Base-by-base conservation (phyloP, 2,888 invertebrate genomes). In the Zygothrica quintamaculata region DNA sequence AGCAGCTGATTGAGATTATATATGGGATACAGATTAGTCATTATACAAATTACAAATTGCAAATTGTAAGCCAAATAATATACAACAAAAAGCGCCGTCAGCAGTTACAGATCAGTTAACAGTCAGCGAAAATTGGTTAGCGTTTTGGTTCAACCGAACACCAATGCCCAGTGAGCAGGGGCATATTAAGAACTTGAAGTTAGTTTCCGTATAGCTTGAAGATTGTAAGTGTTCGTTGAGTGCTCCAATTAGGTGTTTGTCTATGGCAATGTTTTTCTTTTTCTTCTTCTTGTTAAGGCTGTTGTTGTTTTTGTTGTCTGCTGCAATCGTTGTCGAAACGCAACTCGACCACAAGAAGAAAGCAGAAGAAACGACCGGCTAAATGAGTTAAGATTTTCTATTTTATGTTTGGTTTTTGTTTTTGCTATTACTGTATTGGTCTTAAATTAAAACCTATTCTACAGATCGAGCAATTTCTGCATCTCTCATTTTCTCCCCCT, bases 211-310 rank as follows among this genome's bases (percentile, higher is more conserved):
- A 11, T 22, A 0, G 22, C 9, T 31, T 18, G 33, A 42, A 9
- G 51, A 37, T 60, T 33, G 50, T 11, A 60, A 61, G 61, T 61
- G 29, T 29, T 60, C 61, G 60, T 61, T 60, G 51, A 61, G 42
- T 59, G 60, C 73, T 70, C 73, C 61, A 70, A 55, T 72, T 70
- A 48, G 55, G 25, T 61, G 61, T 37, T 60, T 60, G 50, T 29
- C 40, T 50, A 15, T 61, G 61, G 42, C 60, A 60, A 60, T 50
- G 42, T 36, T 29, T n/a, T n/a, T n/a, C n/a, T n/a, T n/a, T n/a
- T n/a, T n/a, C n/a, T n/a, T n/a, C n/a, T n/a, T n/a, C n/a, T n/a
- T n/a, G n/a, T n/a, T n/a, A n/a, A n/a, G n/a, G n/a, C n/a, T n/a
- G n/a, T n/a, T n/a, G n/a, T n/a, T n/a, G n/a, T n/a, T n/a, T n/a